Evolutionary conservation across 2,888 invertebrate genomes (phyloP).

Genomic region (Linnaemya vulpina): DNA sequence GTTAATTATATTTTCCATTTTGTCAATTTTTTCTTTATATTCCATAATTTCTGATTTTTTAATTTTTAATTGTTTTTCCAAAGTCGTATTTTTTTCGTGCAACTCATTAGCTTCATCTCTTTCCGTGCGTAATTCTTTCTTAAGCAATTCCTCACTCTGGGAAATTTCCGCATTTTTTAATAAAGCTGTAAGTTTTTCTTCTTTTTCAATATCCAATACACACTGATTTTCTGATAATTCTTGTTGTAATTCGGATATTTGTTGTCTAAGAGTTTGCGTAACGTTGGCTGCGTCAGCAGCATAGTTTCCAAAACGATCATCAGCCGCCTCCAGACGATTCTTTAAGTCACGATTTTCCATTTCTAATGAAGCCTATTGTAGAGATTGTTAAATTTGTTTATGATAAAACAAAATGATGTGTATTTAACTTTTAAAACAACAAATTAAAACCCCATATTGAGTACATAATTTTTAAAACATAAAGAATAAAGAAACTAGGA

Average conservation of each 20-base stretch:
- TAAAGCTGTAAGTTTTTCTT: conserved; percentile 89
- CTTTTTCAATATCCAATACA: conserved; percentile 84
- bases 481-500: neutral
- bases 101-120: conserved; percentile 86
- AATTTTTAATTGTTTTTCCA: conserved; percentile 78
- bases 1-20: conserved; percentile 75
- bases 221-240: conserved; percentile 76
- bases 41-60: conserved; percentile 84
- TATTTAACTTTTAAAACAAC: neutral
- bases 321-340: conserved; percentile 78
- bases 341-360: conserved; percentile 80
- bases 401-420: conserved; percentile 7
- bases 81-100: conserved; percentile 84
- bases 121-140: conserved; percentile 88
- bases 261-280: conserved; percentile 78
- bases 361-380: conserved; percentile 78
- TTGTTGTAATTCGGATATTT: conserved; percentile 78
- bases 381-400: conserved; percentile 27
- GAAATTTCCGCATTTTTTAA: conserved; percentile 92
- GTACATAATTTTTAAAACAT: neutral
- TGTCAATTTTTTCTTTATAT: conserved; percentile 74
- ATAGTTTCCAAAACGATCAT: conserved; percentile 82
- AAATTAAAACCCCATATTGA: neutral
- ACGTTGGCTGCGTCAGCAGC: conserved; percentile 81
- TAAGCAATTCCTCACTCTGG: conserved; percentile 90